Base-by-base conservation (phyloP, 1,140 invertebrate genomes). In the Steinernema khuongi region DNA sequence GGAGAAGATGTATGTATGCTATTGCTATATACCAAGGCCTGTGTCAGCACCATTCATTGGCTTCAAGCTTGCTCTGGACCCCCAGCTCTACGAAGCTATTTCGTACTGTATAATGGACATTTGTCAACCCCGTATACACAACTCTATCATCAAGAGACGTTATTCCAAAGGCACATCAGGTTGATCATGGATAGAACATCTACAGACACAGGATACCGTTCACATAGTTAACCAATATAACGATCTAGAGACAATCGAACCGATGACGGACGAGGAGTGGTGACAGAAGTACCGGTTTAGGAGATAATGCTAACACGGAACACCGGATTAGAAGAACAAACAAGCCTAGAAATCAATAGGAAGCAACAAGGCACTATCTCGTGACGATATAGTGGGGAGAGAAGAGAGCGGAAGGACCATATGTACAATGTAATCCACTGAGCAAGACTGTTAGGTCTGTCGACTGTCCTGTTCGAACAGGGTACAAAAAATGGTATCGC, bases 91-190 rank as follows among this genome's bases (percentile, higher is more conserved):
- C n/a, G n/a, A n/a, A n/a, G n/a, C n/a, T n/a, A n/a, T n/a, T n/a
- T n/a, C n/a, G n/a, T n/a, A n/a, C n/a, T n/a, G n/a, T n/a, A n/a
- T n/a, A n/a, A n/a, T n/a, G n/a, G n/a, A n/a, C n/a, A n/a, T n/a
- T n/a, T n/a, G n/a, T n/a, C n/a, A n/a, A n/a, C n/a, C n/a, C n/a
- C n/a, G n/a, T n/a, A n/a, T n/a, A n/a, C n/a, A 17, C 50, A 60
- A 60, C 36, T 60, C 50, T 60, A 60, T 14, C 22, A 60, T 14
- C 50, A 60, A 60, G 50, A 60, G 26, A n/a, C 50, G 50, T 22
- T 60, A 60, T 41, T 41, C n/a, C 36, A 41, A 60, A 60, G 50
- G 50, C 50, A 41, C 36, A 41, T 41, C 36, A n/a, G 36, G 36
- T 41, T 41, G 36, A 41, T 11, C n/a, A 41, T n/a, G 36, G n/a